Evolutionary conservation across 1,140 invertebrate species (phyloP), one percentile per base, ranked within the genome.

Genomic region (Hestina assimilis): DNA sequence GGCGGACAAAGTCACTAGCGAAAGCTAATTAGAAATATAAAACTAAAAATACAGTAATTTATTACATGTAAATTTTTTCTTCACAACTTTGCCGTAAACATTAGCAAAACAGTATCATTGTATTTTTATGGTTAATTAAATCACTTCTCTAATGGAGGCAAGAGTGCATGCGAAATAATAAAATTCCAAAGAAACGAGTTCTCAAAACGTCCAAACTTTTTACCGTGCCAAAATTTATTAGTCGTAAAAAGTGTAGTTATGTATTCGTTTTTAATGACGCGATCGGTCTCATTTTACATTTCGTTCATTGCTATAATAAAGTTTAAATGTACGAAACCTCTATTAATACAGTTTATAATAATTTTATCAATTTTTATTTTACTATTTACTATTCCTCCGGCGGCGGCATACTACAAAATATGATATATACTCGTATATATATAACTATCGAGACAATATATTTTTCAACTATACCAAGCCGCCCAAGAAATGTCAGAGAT

Each of bases 141-240:
- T 75, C 52, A 63, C 63, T 71, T 43, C 46, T 38, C 63, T 72
- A 69, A 74, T 71, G 62, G 58, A 57, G 54, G 50, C 69, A 63
- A 53, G 66, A 71, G 59, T 73, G 69, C 58, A 66, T 53, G 60
- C 59, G 54, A 69, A 75, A 74, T 70, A 61, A 72, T 79, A 73
- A 82, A 79, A 76, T 45, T 50, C 59, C 54, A 69, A 75, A 72
- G 64, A 38, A 75, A 74, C 69, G 70, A 64, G 63, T 75, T 74
- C 70, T 65, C 65, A 74, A 74, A 73, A 70, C 75, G 70, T 76
- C 66, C 40, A 56, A 77, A 75, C 64, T 69, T 75, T 72, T 75
- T 83, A 74, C 60, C 69, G 69, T 72, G 56, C 55, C 52, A 47
- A 72, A 75, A 76, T 81, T 84, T 84, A 84, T 84, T 74, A 71